Percentiles rank a stretch among this genome's conserved stretches.
Conservation (phyloP, 1,140 invertebrate genomes). For the Triops cancriformis region DNA sequence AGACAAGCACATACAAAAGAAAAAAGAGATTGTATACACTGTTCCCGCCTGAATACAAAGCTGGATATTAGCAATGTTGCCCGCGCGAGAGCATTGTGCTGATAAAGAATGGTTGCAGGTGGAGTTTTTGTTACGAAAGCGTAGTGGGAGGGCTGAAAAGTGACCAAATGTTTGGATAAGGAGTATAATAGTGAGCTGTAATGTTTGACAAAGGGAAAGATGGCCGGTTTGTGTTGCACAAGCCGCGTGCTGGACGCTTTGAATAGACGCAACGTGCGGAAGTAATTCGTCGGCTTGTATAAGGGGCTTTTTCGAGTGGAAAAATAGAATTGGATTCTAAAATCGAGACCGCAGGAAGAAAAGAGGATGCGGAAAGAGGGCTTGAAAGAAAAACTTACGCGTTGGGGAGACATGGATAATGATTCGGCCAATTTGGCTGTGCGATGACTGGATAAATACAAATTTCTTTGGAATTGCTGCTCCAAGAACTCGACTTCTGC, state of each 20-base stretch:
- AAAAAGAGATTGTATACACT: conserved; percentile 19
- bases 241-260: not conserved
- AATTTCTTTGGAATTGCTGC: conserved; percentile 48
- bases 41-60: not conserved
- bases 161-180: conserved; percentile 1
- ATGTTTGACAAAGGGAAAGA: not conserved
- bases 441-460: conserved; percentile 52
- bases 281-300: not conserved
- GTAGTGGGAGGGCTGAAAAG: not conserved
- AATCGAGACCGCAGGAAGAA: too few relatives aligned
- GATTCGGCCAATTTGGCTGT: conserved; percentile 47
- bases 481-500: conserved; percentile 50
- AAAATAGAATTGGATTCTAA: not conserved
- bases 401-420: conserved; percentile 51
- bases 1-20: conserved; percentile 30
- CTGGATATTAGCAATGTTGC: too few relatives aligned
- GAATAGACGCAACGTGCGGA: not conserved
- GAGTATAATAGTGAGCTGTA: not conserved
- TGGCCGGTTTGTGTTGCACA: not conserved
- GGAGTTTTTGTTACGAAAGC: not conserved
- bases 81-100: too few relatives aligned
- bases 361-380: too few relatives aligned
- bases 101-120: not conserved
- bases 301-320: not conserved
- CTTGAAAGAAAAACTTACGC: conserved; percentile 45